These are phyloP conservation scores for Acrobasis repandana DNA, from an alignment of 2,888 invertebrate genomes.

Conservation along the genomic window DNA sequence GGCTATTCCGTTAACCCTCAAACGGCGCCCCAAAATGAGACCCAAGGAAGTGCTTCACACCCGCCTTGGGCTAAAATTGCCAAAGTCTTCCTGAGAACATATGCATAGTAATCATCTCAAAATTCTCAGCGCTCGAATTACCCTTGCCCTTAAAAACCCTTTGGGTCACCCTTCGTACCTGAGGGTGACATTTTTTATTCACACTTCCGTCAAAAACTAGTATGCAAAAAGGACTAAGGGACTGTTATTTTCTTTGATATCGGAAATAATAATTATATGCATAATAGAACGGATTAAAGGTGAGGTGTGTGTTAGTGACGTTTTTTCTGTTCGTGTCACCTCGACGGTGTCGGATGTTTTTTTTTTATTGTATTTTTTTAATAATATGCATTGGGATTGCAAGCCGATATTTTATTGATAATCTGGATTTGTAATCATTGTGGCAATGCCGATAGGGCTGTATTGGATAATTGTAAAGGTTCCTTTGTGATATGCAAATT, in stretches of 20 bases:
- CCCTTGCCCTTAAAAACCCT: constrained; percentile 61
- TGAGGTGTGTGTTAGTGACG: constrained; percentile 64
- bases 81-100: constrained; percentile 80
- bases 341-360: constrained; percentile 70
- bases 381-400: constrained; percentile 69
- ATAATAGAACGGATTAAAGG: constrained; percentile 80
- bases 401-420: constrained; percentile 63
- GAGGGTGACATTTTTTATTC: constrained; percentile 81
- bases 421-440: constrained; percentile 47
- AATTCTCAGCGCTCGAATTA: constrained; percentile 68
- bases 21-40: constrained; percentile 46
- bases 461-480: constrained; percentile 36
- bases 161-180: constrained; percentile 75
- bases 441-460: constrained; percentile 44
- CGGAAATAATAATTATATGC: constrained; percentile 83
- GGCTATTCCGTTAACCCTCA: constrained; percentile 54
- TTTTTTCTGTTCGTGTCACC: constrained; percentile 75
- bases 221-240: constrained; percentile 81
- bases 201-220: constrained; percentile 78
- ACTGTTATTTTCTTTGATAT: constrained; percentile 80
- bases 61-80: constrained; percentile 78
- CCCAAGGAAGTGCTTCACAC: constrained; percentile 64
- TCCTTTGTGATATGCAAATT: constrained; percentile 40
- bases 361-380: constrained; percentile 54
- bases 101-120: constrained; percentile 77